Evolutionary conservation across 1,140 invertebrate species (phyloP).

Genomic region (Artemia franciscana): DNA sequence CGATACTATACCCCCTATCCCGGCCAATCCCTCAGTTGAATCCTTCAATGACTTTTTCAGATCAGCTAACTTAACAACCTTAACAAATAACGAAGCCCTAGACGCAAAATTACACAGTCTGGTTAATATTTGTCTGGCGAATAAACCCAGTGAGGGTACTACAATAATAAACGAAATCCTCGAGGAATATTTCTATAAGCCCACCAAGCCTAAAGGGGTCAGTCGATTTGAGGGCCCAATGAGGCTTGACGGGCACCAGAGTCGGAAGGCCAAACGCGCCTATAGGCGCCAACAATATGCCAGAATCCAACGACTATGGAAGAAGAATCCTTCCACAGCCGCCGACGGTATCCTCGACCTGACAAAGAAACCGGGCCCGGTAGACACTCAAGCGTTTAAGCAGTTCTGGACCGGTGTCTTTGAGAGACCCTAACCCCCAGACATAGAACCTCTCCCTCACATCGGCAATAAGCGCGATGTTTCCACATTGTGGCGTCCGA

Average conservation of each 20-base stretch:
- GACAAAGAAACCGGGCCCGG: neutral
- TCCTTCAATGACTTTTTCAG: neutral
- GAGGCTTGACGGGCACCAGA: neutral
- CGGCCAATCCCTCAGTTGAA: neutral
- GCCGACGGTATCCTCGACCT: neutral
- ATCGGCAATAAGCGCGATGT: neutral
- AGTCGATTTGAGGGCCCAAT: neutral
- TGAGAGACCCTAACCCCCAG: neutral
- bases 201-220: neutral
- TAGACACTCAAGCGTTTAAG: neutral
- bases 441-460: neutral
- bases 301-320: neutral
- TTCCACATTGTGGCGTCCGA: neutral
- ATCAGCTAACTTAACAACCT: neutral
- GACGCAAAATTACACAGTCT: neutral
- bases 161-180: neutral
- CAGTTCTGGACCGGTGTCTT: neutral
- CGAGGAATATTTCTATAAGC: neutral
- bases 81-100: neutral
- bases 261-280: neutral
- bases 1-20: neutral
- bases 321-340: neutral
- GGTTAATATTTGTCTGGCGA: neutral
- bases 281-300: neutral
- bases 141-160: neutral